Evolutionary conservation across 2,797 vertebrate genomes (phyloP).

Genomic region (Falco concolor): DNA sequence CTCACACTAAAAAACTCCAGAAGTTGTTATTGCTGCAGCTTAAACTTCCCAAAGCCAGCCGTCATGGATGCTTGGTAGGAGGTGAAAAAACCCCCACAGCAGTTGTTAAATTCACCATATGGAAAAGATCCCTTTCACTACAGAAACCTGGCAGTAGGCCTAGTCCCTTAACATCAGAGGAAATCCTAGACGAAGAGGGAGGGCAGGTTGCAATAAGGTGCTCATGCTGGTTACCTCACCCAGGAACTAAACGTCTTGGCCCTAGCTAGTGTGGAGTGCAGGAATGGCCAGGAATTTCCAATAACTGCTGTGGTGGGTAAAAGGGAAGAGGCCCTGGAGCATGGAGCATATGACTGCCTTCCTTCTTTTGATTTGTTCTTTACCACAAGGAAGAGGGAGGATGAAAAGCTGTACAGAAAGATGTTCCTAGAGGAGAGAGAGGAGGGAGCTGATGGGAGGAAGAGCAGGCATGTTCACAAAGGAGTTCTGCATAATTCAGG

Average conservation of each 20-base stretch:
- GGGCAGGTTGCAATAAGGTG: neutral
- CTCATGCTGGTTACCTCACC: neutral
- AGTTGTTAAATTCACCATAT: conserved; percentile 65
- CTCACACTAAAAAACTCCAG: neutral
- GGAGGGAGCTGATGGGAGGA: neutral
- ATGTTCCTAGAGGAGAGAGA: neutral
- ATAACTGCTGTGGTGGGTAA: neutral
- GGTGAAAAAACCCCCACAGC: conserved; percentile 58
- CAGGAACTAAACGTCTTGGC: neutral
- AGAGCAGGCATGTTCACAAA: neutral
- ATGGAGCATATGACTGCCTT: neutral
- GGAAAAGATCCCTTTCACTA: conserved; percentile 56
- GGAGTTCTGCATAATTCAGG: neutral
- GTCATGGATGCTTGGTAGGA: conserved; percentile 32
- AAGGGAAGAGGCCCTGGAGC: neutral
- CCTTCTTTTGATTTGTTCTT: neutral
- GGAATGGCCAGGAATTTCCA: neutral
- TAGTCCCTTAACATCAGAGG: conserved; percentile 28
- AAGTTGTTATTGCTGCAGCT: conserved; percentile 49
- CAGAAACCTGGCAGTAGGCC: conserved; percentile 46
- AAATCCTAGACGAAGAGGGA: conserved; percentile 31
- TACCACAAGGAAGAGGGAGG: neutral
- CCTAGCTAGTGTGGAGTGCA: neutral
- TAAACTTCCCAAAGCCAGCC: conserved; percentile 34
- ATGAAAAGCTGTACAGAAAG: neutral